Evolutionary conservation across 2,888 invertebrate genomes (phyloP).

Genomic region (Aleiodes alternator): DNA sequence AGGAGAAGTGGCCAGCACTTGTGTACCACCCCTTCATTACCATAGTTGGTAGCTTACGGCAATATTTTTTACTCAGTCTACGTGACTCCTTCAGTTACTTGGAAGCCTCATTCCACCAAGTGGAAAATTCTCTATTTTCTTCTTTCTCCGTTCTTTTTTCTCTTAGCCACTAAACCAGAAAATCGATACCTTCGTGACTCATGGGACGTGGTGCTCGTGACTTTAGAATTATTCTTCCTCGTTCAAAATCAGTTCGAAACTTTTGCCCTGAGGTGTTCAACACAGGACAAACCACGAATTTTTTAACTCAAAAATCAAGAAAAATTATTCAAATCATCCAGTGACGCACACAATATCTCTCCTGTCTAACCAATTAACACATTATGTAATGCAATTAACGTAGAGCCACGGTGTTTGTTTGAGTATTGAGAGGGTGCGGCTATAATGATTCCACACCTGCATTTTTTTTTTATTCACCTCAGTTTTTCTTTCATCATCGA

Average conservation of each 20-base stretch:
- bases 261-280: no score
- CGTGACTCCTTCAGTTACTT: constrained; percentile 1
- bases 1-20: background rate
- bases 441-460: constrained; percentile 59
- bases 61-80: background rate
- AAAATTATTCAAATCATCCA: constrained; percentile 25
- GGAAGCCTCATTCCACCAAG: background rate
- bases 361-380: constrained; percentile 57
- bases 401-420: constrained; percentile 40
- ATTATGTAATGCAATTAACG: constrained; percentile 64
- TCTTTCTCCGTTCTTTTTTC: background rate
- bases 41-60: background rate
- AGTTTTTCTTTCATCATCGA: background rate
- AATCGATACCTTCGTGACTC: constrained; percentile 12
- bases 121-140: background rate
- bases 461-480: constrained; percentile 57
- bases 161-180: background rate
- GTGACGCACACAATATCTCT: constrained; percentile 10
- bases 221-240: constrained; percentile 1
- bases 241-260: background rate
- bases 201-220: background rate
- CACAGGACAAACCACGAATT: no score
- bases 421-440: constrained; percentile 54
- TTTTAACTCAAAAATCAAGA: no score
- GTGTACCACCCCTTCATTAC: background rate